phyloP scores from a whole-genome alignment of 2,888 invertebrate species.

The Prosopocoilus inquinatus region DNA sequence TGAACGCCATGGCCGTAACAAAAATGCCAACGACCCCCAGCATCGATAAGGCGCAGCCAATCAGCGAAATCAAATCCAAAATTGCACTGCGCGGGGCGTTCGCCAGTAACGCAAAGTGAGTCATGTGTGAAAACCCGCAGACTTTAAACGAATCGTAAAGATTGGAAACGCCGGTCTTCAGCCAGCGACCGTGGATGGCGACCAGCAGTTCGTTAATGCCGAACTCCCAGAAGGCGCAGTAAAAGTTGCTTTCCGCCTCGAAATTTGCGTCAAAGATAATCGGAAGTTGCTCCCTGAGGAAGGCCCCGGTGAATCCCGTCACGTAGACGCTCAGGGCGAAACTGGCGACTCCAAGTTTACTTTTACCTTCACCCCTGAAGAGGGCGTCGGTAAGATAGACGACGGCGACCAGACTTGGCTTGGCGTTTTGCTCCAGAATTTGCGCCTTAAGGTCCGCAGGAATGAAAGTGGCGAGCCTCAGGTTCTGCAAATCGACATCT shows the following conservation, averaged over 20 bases:
- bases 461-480: background rate
- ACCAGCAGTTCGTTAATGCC: slow-evolving; percentile 6
- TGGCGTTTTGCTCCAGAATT: too few relatives aligned
- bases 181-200: slow-evolving; percentile 11
- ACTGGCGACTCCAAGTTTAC: too few relatives aligned
- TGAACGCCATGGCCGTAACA: slow-evolving; percentile 54
- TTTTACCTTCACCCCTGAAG: background rate
- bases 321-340: background rate
- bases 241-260: background rate
- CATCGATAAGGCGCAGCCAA: slow-evolving; percentile 54
- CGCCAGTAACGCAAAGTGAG: slow-evolving; percentile 57
- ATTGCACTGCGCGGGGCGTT: slow-evolving; percentile 43
- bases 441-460: background rate
- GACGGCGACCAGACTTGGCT: background rate
- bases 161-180: background rate
- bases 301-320: background rate
- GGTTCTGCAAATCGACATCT: background rate
- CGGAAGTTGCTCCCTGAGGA: background rate
- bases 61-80: slow-evolving; percentile 51
- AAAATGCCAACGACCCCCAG: slow-evolving; percentile 51
- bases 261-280: background rate
- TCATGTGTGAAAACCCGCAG: slow-evolving; percentile 55
- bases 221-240: slow-evolving; percentile 9
- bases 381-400: background rate
- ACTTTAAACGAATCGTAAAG: slow-evolving; percentile 43